Evolutionary conservation across 2,113 vertebrate genomes (phyloP).

Genomic region (Mystacornis crossleyi): DNA sequence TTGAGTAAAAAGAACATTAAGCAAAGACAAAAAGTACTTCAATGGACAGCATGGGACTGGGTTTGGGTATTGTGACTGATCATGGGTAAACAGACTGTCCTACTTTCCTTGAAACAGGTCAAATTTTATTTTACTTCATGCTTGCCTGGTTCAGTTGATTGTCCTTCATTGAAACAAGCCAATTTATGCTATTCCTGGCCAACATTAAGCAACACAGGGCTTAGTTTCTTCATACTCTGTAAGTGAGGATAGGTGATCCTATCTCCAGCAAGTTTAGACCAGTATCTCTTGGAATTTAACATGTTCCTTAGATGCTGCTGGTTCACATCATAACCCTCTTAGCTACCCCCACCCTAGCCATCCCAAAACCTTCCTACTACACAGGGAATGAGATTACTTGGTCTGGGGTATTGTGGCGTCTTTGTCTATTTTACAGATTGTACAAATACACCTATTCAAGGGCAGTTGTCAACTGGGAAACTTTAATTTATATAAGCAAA

Average conservation of each 20-base stretch:
- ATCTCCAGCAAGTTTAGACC: not conserved
- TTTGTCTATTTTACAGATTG: not conserved
- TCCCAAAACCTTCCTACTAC: not conserved
- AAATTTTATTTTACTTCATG: not conserved
- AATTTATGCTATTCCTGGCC: not conserved
- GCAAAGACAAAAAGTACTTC: not conserved
- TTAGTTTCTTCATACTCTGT: not conserved
- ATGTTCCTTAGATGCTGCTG: not conserved
- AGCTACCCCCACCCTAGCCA: rapidly evolving
- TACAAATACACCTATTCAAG: not conserved
- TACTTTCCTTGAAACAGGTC: not conserved
- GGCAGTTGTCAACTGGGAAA: not conserved
- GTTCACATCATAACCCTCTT: not conserved
- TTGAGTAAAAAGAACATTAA: not conserved
- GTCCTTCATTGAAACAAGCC: not conserved
- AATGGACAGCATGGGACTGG: not conserved
- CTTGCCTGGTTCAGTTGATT: not conserved
- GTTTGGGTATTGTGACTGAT: not conserved
- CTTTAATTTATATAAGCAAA: not conserved
- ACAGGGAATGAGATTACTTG: not conserved
- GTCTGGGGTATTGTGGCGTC: not conserved
- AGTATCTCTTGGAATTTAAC: not conserved
- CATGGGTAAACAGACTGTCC: not conserved
- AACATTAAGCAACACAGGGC: not conserved
- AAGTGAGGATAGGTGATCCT: not conserved